Percentiles rank a stretch among this genome's conserved stretches.
Conservation (phyloP, 1,140 invertebrate genomes). For the Apis laboriosa region DNA sequence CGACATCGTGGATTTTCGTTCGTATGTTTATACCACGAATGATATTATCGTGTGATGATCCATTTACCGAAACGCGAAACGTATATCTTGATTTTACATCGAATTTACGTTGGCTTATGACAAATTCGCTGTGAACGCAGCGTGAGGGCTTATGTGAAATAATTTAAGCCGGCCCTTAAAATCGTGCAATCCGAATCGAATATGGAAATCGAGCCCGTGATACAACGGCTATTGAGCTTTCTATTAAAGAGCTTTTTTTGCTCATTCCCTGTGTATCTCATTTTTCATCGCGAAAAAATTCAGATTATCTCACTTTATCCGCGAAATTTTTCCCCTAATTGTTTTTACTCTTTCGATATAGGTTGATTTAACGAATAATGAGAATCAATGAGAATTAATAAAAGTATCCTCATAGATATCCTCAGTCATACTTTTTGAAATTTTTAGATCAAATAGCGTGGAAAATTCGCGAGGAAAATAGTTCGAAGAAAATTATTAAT, state of each 20-base stretch:
- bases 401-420: too few species aligned
- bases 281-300: background rate
- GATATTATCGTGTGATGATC: slow-evolving; percentile 26
- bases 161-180: slow-evolving; percentile 27
- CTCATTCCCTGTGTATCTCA: background rate
- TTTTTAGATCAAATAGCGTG: too few species aligned
- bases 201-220: slow-evolving; percentile 7
- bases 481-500: too few species aligned
- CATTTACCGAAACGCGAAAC: slow-evolving; percentile 19
- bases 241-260: slow-evolving; percentile 7
- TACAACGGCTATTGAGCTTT: background rate
- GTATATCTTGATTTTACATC: slow-evolving; percentile 34
- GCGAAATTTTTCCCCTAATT: background rate
- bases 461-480: too few species aligned
- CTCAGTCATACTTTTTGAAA: background rate
- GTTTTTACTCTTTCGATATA: background rate
- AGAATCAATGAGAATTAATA: too few species aligned
- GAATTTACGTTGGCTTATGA: slow-evolving; percentile 9
- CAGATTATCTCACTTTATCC: background rate
- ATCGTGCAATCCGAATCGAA: background rate
- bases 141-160: slow-evolving; percentile 1
- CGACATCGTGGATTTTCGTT: background rate
- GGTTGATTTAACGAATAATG: background rate
- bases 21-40: background rate
- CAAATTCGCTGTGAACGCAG: slow-evolving; percentile 15